These are phyloP conservation scores for Limosa lapponica DNA, from an alignment of 2,797 vertebrate species.

Conservation along the genomic window DNA sequence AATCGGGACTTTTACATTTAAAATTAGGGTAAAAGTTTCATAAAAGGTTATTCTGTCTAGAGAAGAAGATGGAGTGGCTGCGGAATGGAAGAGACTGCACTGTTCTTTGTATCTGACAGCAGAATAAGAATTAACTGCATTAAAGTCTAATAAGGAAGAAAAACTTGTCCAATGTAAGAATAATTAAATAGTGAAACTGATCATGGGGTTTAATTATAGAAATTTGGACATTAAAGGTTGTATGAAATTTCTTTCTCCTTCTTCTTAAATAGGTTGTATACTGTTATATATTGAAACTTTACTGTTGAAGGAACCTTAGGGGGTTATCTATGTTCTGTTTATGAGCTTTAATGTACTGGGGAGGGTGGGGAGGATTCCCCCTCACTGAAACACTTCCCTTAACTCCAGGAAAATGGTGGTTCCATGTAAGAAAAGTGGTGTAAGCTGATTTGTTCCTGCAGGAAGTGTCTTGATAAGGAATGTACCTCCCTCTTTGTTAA, in stretches of 20 bases:
- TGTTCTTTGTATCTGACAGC: background rate
- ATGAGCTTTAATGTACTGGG: background rate
- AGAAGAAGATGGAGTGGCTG: background rate
- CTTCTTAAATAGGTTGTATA: background rate
- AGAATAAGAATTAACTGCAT: background rate
- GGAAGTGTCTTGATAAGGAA: background rate
- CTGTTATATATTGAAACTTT: background rate
- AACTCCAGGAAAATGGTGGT: background rate
- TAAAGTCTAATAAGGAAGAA: background rate
- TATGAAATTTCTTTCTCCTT: background rate
- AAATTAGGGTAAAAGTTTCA: background rate
- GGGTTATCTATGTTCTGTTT: background rate
- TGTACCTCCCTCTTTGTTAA: background rate
- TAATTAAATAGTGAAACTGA: background rate
- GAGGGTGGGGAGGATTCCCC: rapidly evolving
- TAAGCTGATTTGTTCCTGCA: background rate
- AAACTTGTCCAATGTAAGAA: background rate
- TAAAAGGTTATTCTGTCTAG: background rate
- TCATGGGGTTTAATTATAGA: background rate
- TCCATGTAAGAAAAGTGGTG: background rate
- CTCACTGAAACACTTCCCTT: background rate
- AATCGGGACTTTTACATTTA: background rate
- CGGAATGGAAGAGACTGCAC: background rate
- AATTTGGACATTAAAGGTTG: background rate
- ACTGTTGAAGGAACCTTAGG: background rate